These are phyloP conservation scores for Cirrhinus molitorella DNA, from an alignment of 2,797 vertebrate genomes.

Conservation along the genomic window DNA sequence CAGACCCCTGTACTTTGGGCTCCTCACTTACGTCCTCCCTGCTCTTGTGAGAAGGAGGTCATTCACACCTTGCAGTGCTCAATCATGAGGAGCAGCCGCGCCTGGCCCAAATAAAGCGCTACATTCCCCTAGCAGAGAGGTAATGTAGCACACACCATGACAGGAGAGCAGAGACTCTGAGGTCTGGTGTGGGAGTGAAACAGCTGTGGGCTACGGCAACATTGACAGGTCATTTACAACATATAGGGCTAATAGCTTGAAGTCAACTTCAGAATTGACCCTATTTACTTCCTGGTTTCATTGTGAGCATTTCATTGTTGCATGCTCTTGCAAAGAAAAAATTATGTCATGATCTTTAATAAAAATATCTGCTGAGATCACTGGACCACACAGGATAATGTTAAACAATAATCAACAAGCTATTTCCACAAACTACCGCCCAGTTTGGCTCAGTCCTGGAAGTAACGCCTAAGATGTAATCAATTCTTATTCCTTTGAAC, in stretches of 20 bases:
- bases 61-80: slow-evolving; percentile 47
- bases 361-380: neutral
- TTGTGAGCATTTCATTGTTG: neutral
- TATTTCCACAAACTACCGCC: too few species aligned
- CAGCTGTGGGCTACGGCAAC: slow-evolving; percentile 19
- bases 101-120: slow-evolving; percentile 47
- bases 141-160: slow-evolving; percentile 35
- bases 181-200: slow-evolving; percentile 30
- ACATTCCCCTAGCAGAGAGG: slow-evolving; percentile 37
- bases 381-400: neutral
- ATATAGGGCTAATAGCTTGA: neutral
- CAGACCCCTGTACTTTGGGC: slow-evolving; percentile 32
- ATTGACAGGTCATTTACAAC: neutral
- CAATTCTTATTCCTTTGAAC: neutral
- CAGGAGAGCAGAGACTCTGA: slow-evolving; percentile 23
- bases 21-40: slow-evolving; percentile 32
- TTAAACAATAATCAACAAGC: neutral
- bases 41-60: slow-evolving; percentile 53
- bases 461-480: neutral
- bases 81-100: slow-evolving; percentile 32
- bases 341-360: neutral
- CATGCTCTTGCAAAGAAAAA: neutral
- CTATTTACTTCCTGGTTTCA: neutral
- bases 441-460: neutral
- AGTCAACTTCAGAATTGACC: neutral